Conservation (phyloP, 2,797 vertebrate genomes). For the Notoglanidium macrostoma region DNA sequence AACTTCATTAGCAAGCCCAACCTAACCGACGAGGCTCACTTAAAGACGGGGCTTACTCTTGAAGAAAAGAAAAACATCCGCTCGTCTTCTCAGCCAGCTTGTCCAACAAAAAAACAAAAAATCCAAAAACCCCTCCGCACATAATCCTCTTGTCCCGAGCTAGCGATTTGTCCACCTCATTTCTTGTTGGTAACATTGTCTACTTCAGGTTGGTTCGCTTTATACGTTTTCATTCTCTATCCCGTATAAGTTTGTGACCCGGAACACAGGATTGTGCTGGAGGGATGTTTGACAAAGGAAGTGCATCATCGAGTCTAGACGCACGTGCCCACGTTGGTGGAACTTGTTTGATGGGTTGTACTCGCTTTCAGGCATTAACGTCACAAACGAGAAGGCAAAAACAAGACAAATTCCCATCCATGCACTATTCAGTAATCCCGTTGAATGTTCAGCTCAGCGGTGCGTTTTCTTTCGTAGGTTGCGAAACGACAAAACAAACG, state of each 20-base stretch:
- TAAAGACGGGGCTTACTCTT: too few relatives aligned
- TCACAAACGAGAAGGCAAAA: conserved; percentile 49
- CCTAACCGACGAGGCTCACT: not conserved
- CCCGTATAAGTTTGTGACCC: not conserved
- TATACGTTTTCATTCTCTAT: conserved; percentile 46
- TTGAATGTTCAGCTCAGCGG: conserved; percentile 66
- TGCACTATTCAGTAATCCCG: conserved; percentile 39
- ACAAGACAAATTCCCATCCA: not conserved
- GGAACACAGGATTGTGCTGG: not conserved
- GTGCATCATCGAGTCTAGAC: conserved; percentile 43
- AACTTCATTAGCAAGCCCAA: not conserved
- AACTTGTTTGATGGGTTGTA: conserved; percentile 20
- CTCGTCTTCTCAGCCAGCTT: not conserved
- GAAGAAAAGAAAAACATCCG: not conserved
- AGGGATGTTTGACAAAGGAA: conserved; percentile 58
- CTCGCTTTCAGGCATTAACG: conserved; percentile 48
- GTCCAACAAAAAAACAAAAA: not conserved
- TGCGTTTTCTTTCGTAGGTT: conserved; percentile 60
- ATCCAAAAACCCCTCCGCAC: not conserved
- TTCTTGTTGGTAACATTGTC: conserved; percentile 60
- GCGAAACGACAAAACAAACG: conserved; percentile 55
- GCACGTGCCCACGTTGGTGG: not conserved
- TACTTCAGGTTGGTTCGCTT: not conserved
- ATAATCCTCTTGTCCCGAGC: not conserved
- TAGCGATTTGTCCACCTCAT: not conserved